Percentiles rank a stretch among this genome's conserved stretches.
These are phyloP conservation scores for Cossypha caffra DNA, from an alignment of 2,797 vertebrate genomes.

Conservation along the genomic window DNA sequence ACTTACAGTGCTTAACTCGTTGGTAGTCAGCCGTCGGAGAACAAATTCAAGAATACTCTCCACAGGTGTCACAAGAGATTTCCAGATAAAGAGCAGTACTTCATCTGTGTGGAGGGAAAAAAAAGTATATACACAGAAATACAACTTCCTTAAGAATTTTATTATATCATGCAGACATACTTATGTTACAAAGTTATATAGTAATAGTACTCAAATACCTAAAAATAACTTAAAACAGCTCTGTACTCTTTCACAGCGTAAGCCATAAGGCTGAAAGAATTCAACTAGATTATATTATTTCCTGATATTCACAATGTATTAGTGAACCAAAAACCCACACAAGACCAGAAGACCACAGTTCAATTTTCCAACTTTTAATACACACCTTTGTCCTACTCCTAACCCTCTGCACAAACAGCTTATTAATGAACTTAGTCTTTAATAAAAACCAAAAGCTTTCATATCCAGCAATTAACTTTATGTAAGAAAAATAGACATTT, in stretches of 20 bases:
- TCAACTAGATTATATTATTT: neutral
- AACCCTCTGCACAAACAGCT: neutral
- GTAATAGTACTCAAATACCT: neutral
- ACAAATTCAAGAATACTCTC: constrained; percentile 86
- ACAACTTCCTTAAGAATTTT: neutral
- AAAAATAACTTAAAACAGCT: neutral
- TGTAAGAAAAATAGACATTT: neutral
- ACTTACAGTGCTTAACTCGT: constrained; percentile 85
- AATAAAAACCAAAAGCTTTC: neutral
- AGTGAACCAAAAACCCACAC: neutral
- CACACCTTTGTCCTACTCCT: neutral
- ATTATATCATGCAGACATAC: neutral
- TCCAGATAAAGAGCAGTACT: constrained; percentile 73
- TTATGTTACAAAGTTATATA: neutral
- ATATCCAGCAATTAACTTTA: neutral
- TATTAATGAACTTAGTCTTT: neutral
- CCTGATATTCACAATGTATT: neutral
- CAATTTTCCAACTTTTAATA: neutral
- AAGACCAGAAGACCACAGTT: neutral
- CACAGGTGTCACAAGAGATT: constrained; percentile 60
- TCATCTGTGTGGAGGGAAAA: constrained; percentile 69
- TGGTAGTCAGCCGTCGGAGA: constrained; percentile 79
- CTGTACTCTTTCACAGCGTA: neutral
- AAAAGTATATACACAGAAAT: neutral
- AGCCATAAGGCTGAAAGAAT: neutral